Base-by-base conservation (phyloP, 1,140 invertebrate genomes). In the Chionoecetes opilio region DNA sequence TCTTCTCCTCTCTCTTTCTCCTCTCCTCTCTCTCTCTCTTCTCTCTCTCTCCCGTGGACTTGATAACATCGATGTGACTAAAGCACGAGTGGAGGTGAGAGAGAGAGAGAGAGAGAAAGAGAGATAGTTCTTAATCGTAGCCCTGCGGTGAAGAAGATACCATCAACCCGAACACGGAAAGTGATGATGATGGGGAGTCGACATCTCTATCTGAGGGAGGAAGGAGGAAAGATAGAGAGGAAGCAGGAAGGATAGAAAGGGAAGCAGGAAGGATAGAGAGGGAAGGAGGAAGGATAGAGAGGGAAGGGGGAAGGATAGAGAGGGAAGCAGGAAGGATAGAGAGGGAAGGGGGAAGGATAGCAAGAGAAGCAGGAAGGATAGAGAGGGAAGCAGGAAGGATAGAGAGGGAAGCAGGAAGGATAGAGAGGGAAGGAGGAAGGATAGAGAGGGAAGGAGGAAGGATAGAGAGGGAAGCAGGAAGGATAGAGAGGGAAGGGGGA, bases 91-190 rank as follows among this genome's bases (percentile, higher is more conserved):
- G 63, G n/a, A 26, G n/a, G 63, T n/a, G 63, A 75, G 63, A 75
- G 63, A 75, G 63, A 75, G 63, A 75, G 63, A 75, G 63, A 75
- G 63, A 75, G 63, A 75, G 63, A 75, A 26, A 75, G 63, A n/a
- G 63, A 75, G 53, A 63, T 8, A 63, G 53, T 53, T 53, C 46
- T 53, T 75, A 75, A 75, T 75, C 21, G 21, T 75, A n/a, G 21
- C 63, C 63, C 63, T 14, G 21, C n/a, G 63, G 63, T 17, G 63
- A 75, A 75, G n/a, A n/a, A 75, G 63, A 75, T 75, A 75, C 11
- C 21, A 75, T 75, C 63, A n/a, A 5, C 21, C 21, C 63, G 11
- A n/a, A n/a, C 63, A 75, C n/a, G n/a, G 63, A 75, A 75, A 75
- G 63, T n/a, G 63, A n/a, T 75, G 63, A 75, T 75, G 11, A 26